Percentiles rank a stretch among this genome's conserved stretches.
Evolutionary conservation across 2,888 invertebrate species (phyloP).

Genomic region (Atrina japonica): DNA sequence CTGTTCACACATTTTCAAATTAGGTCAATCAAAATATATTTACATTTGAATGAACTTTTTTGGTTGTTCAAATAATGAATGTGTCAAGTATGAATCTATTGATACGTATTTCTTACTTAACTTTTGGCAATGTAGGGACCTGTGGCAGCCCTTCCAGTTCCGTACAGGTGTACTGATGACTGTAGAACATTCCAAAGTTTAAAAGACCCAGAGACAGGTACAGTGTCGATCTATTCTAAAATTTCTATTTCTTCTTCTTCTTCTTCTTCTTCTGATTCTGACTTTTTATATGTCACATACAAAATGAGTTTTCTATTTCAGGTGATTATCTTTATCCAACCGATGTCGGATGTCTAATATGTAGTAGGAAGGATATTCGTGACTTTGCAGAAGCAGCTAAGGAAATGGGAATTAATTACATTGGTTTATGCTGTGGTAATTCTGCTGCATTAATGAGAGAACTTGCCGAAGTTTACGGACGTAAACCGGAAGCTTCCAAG

Average conservation of each 20-base stretch:
- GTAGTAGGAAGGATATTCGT: slow-evolving; percentile 61
- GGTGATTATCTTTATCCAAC: slow-evolving; percentile 63
- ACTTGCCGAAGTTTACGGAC: slow-evolving; percentile 68
- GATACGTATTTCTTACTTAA: no score
- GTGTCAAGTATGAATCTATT: no score
- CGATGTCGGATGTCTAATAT: slow-evolving; percentile 55
- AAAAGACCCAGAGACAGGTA: slow-evolving; percentile 54
- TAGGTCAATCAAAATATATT: no score
- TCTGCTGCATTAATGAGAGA: slow-evolving; percentile 63
- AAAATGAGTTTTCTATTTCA: slow-evolving; percentile 36
- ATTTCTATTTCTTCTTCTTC: no score
- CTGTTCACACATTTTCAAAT: no score
- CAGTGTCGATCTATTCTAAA: no score
- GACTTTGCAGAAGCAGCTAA: slow-evolving; percentile 67
- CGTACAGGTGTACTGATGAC: slow-evolving; percentile 48
- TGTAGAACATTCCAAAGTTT: slow-evolving; percentile 49
- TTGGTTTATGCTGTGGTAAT: slow-evolving; percentile 77
- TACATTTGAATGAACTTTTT: no score
- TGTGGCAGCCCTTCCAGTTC: slow-evolving; percentile 56
- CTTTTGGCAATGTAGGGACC: no score
- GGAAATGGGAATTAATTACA: slow-evolving; percentile 70
- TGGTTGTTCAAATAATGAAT: no score
- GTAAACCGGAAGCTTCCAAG: slow-evolving; percentile 59
- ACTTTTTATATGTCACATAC: no score
- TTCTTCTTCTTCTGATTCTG: no score